These are phyloP conservation scores for Ochropleura plecta DNA, from an alignment of 2,888 invertebrate genomes.

Conservation along the genomic window DNA sequence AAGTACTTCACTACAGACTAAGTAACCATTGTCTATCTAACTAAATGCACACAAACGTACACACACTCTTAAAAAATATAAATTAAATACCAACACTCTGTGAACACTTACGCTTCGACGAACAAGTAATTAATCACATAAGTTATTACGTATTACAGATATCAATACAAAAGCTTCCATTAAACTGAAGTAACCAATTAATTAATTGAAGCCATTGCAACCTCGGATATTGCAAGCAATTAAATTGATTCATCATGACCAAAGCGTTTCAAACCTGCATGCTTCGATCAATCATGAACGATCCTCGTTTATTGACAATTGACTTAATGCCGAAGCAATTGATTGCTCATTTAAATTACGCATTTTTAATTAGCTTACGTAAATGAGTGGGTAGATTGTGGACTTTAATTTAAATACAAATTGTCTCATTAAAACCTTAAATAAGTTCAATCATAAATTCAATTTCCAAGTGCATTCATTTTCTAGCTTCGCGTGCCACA, in stretches of 20 bases:
- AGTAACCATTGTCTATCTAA: no score
- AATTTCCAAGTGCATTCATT: slow-evolving; percentile 3
- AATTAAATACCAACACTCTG: not conserved
- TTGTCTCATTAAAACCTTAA: slow-evolving; percentile 1
- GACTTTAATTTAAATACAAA: slow-evolving; percentile 18
- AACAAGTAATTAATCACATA: not conserved
- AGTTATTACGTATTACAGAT: slow-evolving; percentile 2
- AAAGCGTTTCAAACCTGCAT: slow-evolving; percentile 17
- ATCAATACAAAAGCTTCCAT: not conserved
- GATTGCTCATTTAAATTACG: slow-evolving; percentile 38
- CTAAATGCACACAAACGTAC: not conserved
- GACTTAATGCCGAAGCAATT: slow-evolving; percentile 16
- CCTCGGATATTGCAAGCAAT: slow-evolving; percentile 21
- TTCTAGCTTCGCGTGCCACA: not conserved
- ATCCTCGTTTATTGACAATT: slow-evolving; percentile 14
- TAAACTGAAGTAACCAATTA: not conserved
- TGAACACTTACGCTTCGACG: not conserved
- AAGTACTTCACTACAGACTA: no score
- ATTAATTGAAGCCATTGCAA: slow-evolving; percentile 29
- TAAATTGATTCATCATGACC: slow-evolving; percentile 28
- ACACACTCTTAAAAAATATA: not conserved
- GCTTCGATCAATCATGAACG: slow-evolving; percentile 24
- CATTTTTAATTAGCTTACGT: slow-evolving; percentile 23
- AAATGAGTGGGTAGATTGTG: slow-evolving; percentile 5
- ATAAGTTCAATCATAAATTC: not conserved